Evolutionary conservation across 1,140 invertebrate genomes (phyloP).

Genomic region (Oreohelix idahoensis): DNA sequence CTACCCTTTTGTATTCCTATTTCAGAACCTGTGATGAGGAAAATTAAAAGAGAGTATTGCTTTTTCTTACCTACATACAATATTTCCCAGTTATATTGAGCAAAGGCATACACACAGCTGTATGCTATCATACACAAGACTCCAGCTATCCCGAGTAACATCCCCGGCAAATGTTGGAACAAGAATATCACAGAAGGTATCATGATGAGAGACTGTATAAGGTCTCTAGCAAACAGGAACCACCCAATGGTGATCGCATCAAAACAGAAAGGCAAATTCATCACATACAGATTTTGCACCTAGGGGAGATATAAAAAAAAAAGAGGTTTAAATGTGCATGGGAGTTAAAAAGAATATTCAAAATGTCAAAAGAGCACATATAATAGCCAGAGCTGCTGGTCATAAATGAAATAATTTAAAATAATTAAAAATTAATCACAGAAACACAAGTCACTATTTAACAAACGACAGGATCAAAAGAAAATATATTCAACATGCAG

Average conservation of each 20-base stretch:
- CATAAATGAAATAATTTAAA: too few relatives aligned
- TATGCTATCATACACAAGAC: background rate
- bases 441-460: too few relatives aligned
- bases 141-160: conserved; percentile 7
- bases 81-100: conserved; percentile 4
- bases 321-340: too few relatives aligned
- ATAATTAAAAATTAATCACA: too few relatives aligned
- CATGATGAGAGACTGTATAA: background rate
- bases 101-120: conserved; percentile 7
- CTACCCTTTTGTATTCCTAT: too few relatives aligned
- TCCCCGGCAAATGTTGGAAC: background rate
- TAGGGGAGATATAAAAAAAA: background rate
- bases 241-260: conserved; percentile 23
- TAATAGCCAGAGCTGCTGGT: too few relatives aligned
- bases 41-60: too few relatives aligned
- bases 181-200: background rate
- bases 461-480: too few relatives aligned
- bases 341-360: too few relatives aligned
- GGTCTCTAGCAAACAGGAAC: conserved; percentile 23
- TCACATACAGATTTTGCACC: conserved; percentile 13
- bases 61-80: background rate
- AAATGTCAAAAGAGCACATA: too few relatives aligned
- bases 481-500: too few relatives aligned
- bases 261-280: conserved; percentile 32
- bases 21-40: too few relatives aligned